These are phyloP conservation scores for Heliconius himera DNA, from an alignment of 1,140 invertebrate species.

Conservation along the genomic window DNA sequence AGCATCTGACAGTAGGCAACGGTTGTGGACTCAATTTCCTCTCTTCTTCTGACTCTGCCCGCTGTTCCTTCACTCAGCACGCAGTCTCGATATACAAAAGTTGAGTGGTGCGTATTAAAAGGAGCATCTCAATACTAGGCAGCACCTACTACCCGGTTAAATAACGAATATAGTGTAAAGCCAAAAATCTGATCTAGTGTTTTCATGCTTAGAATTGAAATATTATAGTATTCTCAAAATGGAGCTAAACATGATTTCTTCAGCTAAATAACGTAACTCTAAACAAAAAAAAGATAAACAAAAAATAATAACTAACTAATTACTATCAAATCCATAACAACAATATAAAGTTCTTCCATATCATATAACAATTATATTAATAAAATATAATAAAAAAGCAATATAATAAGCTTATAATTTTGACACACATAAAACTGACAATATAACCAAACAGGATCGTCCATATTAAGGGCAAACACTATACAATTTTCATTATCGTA, in stretches of 20 bases:
- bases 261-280: too few relatives aligned
- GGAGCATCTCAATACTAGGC: background rate
- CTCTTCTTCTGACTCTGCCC: too few relatives aligned
- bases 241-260: too few relatives aligned
- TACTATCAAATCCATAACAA: too few relatives aligned
- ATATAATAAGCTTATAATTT: background rate
- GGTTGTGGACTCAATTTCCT: too few relatives aligned
- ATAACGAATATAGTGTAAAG: too few relatives aligned
- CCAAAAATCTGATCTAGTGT: too few relatives aligned
- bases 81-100: background rate
- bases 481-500: constrained; percentile 3
- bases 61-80: background rate
- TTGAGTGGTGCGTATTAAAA: background rate
- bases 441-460: constrained; percentile 3
- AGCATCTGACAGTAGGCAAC: too few relatives aligned
- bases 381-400: background rate
- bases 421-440: background rate
- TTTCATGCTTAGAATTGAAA: too few relatives aligned
- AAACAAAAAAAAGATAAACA: too few relatives aligned
- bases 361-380: background rate
- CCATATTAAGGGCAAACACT: background rate
- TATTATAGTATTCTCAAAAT: too few relatives aligned
- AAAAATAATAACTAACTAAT: too few relatives aligned
- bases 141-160: background rate
- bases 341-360: background rate